These are phyloP conservation scores for Lutjanus argentimaculatus DNA, from an alignment of 2,797 vertebrate species.

Conservation along the genomic window DNA sequence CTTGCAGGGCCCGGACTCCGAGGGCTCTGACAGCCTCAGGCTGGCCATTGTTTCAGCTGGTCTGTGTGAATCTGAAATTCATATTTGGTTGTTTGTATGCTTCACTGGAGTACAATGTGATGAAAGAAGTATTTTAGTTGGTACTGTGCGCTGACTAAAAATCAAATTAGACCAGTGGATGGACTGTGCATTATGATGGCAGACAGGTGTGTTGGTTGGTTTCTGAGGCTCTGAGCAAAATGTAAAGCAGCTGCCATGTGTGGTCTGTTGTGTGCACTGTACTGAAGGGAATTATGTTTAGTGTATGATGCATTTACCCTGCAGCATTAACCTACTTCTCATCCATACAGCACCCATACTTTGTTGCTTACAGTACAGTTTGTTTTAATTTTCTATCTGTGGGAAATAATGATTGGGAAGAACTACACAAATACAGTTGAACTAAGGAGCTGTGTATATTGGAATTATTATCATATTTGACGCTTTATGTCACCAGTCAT, in stretches of 20 bases:
- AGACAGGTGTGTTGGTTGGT: background rate
- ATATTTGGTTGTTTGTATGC: no score
- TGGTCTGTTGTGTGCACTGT: background rate
- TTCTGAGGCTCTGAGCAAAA: conserved; percentile 7
- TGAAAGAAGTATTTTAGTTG: no score
- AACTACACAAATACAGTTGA: background rate
- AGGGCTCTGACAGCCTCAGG: background rate
- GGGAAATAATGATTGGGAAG: background rate
- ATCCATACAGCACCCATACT: background rate
- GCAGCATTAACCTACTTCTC: conserved; percentile 11
- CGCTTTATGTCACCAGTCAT: background rate
- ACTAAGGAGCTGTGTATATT: background rate
- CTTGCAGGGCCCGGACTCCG: background rate
- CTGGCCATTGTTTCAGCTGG: background rate
- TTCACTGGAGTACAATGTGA: no score
- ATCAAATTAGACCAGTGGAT: background rate
- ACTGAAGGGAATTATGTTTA: conserved; percentile 1
- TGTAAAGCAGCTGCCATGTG: background rate
- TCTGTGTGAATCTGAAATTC: no score
- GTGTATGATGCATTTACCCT: conserved; percentile 3
- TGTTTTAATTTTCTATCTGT: background rate
- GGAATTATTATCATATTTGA: background rate
- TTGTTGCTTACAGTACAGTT: background rate
- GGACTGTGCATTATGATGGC: background rate
- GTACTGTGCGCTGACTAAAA: background rate